These are phyloP conservation scores for Pseudomugil gertrudae DNA, from an alignment of 2,797 vertebrate genomes.

Conservation along the genomic window DNA sequence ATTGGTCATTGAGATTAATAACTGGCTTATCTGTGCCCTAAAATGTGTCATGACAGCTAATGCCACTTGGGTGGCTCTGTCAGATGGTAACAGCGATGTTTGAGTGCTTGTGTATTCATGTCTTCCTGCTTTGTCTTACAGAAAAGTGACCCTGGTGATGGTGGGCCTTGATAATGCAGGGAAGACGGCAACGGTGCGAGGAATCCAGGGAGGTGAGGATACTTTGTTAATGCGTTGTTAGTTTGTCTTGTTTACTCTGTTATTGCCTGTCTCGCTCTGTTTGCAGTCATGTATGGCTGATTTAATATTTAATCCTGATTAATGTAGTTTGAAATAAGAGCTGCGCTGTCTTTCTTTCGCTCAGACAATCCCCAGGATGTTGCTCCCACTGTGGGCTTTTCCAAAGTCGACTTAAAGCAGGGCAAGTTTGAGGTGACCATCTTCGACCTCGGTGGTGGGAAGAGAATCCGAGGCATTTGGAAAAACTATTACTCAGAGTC, in stretches of 20 bases:
- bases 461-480: conserved; percentile 84
- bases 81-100: not conserved
- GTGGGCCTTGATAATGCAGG: conserved; percentile 89
- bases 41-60: conserved; percentile 41
- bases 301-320: not conserved
- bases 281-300: not conserved
- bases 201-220: conserved; percentile 84
- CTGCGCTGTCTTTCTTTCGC: not conserved
- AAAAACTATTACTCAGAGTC: conserved; percentile 87
- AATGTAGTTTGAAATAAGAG: too few relatives aligned
- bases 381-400: conserved; percentile 81
- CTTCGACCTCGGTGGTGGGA: conserved; percentile 86
- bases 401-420: conserved; percentile 85
- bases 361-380: conserved; percentile 80
- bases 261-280: not conserved
- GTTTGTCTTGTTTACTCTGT: not conserved
- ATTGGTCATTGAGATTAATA: conserved; percentile 43
- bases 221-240: not conserved
- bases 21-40: conserved; percentile 40
- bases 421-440: conserved; percentile 89
- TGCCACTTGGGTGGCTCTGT: conserved; percentile 15
- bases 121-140: conserved; percentile 50
- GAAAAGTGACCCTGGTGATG: conserved; percentile 88
- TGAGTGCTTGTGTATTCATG: conserved; percentile 13
- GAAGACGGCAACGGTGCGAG: conserved; percentile 85